Percentiles rank a stretch among this genome's conserved stretches.
These are phyloP conservation scores for Manis pentadactyla DNA, from an alignment of 2,797 vertebrate species.

Conservation along the genomic window DNA sequence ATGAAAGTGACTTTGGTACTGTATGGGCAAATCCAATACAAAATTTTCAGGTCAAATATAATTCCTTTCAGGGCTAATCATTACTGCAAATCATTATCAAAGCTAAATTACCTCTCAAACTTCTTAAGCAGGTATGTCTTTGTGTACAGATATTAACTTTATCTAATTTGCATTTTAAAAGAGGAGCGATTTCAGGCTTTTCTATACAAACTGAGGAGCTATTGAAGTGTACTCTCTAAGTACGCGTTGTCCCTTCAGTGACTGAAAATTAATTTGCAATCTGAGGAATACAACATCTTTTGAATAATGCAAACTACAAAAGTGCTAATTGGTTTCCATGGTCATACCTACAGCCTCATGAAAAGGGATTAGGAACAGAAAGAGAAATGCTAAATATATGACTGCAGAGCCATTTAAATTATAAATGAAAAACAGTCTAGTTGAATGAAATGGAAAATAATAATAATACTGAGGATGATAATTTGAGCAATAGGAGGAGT, in stretches of 20 bases:
- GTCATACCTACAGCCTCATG: slow-evolving; percentile 46
- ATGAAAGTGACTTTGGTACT: slow-evolving; percentile 27
- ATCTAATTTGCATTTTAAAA: slow-evolving; percentile 64
- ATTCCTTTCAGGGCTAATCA: slow-evolving; percentile 41
- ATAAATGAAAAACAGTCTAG: slow-evolving; percentile 51
- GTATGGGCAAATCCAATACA: not conserved
- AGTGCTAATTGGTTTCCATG: slow-evolving; percentile 79
- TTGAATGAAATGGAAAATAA: slow-evolving; percentile 59
- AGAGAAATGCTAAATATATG: slow-evolving; percentile 39
- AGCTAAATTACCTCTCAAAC: slow-evolving; percentile 66
- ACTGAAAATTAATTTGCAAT: slow-evolving; percentile 68
- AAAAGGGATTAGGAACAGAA: slow-evolving; percentile 62
- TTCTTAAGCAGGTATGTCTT: slow-evolving; percentile 57
- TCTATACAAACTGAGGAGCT: slow-evolving; percentile 7
- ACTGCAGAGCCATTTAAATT: slow-evolving; percentile 59
- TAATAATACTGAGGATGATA: not conserved
- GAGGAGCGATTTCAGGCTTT: not conserved
- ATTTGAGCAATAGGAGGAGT: not conserved
- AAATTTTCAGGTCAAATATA: slow-evolving; percentile 42
- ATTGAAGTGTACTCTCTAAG: slow-evolving; percentile 36
- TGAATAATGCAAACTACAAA: slow-evolving; percentile 76
- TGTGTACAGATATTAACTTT: slow-evolving; percentile 42
- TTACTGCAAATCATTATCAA: slow-evolving; percentile 62
- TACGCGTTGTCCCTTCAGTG: not conserved
- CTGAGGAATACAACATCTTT: slow-evolving; percentile 19